Percentiles rank a stretch among this genome's conserved stretches.
Conservation (phyloP, 2,113 vertebrate species). For the Madoqua kirkii region DNA sequence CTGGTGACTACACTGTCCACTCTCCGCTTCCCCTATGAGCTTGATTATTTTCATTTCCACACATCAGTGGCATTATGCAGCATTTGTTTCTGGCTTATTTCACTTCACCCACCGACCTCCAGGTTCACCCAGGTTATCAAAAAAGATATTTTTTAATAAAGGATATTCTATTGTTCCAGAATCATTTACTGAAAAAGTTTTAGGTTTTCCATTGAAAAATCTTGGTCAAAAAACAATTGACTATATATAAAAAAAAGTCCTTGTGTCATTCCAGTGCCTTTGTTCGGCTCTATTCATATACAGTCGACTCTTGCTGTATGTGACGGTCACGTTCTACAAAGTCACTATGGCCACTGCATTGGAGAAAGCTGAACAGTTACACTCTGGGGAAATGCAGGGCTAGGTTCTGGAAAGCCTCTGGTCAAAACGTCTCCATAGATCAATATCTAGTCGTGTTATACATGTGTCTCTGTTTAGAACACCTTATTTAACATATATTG, state of each 20-base stretch:
- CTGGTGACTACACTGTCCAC: no score
- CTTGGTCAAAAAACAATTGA: background rate
- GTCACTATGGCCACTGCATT: background rate
- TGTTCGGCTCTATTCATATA: background rate
- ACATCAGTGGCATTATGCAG: no score
- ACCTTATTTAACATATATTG: background rate
- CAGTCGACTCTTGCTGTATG: background rate
- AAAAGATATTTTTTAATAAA: background rate
- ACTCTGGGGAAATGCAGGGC: background rate
- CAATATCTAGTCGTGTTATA: background rate
- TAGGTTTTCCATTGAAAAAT: background rate
- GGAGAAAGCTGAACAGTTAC: background rate
- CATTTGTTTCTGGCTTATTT: no score
- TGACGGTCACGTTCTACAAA: background rate
- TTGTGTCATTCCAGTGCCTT: background rate
- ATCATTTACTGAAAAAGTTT: background rate
- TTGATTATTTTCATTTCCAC: no score
- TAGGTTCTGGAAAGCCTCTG: background rate
- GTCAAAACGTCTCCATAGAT: background rate
- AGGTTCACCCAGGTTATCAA: background rate
- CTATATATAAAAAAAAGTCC: background rate
- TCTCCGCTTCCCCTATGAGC: no score
- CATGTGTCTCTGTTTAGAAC: background rate
- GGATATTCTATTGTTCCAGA: background rate
- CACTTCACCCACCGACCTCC: no score